Evolutionary conservation across 2,888 invertebrate species (phyloP).

Genomic region (Thera obeliscata): DNA sequence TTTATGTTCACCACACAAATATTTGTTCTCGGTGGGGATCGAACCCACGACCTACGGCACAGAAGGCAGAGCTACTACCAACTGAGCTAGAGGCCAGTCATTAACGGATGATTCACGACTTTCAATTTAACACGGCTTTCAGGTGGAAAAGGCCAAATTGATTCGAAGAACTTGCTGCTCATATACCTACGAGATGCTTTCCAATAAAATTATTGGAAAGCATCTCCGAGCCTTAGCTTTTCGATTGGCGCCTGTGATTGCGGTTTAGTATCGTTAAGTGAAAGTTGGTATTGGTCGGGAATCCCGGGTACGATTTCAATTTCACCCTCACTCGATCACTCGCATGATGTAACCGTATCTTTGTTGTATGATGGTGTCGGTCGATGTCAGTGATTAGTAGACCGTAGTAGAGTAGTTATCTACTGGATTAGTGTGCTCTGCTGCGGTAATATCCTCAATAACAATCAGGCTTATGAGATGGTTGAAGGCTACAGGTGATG

Average conservation of each 20-base stretch:
- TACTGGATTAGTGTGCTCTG: not conserved
- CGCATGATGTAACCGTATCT: not conserved
- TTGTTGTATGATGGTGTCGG: not conserved
- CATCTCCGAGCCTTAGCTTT: conserved; percentile 21
- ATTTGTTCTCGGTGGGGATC: too few relatives aligned
- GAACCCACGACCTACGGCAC: too few relatives aligned
- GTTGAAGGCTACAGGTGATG: conserved; percentile 25
- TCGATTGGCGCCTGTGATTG: conserved; percentile 31
- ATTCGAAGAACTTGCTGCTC: conserved; percentile 15
- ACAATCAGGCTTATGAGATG: conserved; percentile 25
- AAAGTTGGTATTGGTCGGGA: conserved; percentile 34
- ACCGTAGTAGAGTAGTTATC: not conserved
- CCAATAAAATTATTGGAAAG: conserved; percentile 22
- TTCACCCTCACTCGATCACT: conserved; percentile 23
- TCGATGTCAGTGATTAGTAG: conserved; percentile 4
- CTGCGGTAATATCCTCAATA: conserved; percentile 13
- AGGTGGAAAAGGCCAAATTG: conserved; percentile 19
- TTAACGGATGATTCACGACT: conserved; percentile 22
- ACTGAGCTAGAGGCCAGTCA: too few relatives aligned
- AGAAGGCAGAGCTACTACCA: too few relatives aligned
- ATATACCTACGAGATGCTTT: conserved; percentile 2
- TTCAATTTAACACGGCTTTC: conserved; percentile 23
- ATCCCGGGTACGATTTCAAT: conserved; percentile 30
- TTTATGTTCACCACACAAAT: too few relatives aligned
- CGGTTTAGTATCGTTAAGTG: conserved; percentile 38